Evolutionary conservation across 2,888 invertebrate genomes (phyloP), one percentile per base, ranked within the genome.

Genomic region (Noctua fimbriata): DNA sequence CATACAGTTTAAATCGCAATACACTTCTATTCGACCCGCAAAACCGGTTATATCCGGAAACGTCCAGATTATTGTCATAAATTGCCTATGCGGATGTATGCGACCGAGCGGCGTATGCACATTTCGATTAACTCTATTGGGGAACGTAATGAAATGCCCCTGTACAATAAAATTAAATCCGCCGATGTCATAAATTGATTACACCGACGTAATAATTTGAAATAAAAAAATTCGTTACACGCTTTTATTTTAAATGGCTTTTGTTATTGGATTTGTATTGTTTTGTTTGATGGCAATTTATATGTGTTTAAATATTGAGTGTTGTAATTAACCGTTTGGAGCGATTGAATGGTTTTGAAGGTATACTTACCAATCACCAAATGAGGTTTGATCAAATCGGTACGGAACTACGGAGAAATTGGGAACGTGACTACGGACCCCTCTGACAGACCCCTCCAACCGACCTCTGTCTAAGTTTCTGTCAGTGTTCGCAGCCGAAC

Each of bases 1-100:
- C 76, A 89, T 87, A 91, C 91, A 92, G 92, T 94, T 92, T 92
- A 93, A 93, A 92, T 92, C 90, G 91, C 90, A 92, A 92, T 92
- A 91, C 91, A 92, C 91, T 93, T 94, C 93, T 93, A 94, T 94
- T 93, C 89, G 93, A 90, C 87, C 90, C 88, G 89, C 90, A 83
- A 92, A 93, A 91, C 93, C 91, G 92, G 92, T 92, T 92, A 93
- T 91, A 91, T 92, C 89, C 91, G 93, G 92, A 92, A 92, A 91
- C 87, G 91, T 92, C 84, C 93, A 94, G 94, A 95, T 95, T 95
- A 96, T 95, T 93, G 95, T 92, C 94, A 95, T 95, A 95, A 95
- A 95, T 95, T 93, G 90, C 88, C 89, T 89, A 86, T 89, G 87
- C 88, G 91, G 83, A 87, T 91, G 90, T 88, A 85, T 87, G 79